phyloP scores from a whole-genome alignment of 2,113 vertebrate genomes.

The Chloebia gouldiae region DNA sequence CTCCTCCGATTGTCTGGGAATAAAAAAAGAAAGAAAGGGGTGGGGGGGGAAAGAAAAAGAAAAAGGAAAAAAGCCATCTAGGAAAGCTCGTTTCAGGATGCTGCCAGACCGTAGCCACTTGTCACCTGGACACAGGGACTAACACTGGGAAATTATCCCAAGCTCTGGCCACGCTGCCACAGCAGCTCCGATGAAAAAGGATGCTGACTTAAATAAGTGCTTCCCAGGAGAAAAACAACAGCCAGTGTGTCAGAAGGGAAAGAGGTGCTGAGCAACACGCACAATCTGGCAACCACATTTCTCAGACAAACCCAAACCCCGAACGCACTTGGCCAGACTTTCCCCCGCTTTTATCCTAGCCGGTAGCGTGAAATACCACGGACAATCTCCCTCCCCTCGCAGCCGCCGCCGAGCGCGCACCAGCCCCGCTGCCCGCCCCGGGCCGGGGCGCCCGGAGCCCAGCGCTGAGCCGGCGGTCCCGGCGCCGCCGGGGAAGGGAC shows the following conservation, averaged over 20 bases:
- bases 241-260: neutral
- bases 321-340: neutral
- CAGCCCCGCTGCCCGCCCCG: rapidly evolving
- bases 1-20: neutral
- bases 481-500: neutral
- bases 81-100: neutral
- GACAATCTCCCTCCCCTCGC: rapidly evolving
- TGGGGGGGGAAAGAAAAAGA: neutral
- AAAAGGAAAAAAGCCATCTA: neutral
- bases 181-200: neutral
- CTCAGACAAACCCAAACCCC: neutral
- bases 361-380: neutral
- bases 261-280: neutral
- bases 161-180: neutral
- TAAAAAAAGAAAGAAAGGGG: neutral
- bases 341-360: neutral
- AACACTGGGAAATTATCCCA: neutral
- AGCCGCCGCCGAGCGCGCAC: neutral
- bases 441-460: neutral
- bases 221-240: neutral
- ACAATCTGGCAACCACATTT: neutral
- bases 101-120: neutral
- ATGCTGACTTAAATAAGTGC: neutral
- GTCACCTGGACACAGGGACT: neutral
- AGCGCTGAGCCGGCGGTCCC: neutral